Conservation (phyloP, 1,140 invertebrate genomes). For the Platyscapa corneri region DNA sequence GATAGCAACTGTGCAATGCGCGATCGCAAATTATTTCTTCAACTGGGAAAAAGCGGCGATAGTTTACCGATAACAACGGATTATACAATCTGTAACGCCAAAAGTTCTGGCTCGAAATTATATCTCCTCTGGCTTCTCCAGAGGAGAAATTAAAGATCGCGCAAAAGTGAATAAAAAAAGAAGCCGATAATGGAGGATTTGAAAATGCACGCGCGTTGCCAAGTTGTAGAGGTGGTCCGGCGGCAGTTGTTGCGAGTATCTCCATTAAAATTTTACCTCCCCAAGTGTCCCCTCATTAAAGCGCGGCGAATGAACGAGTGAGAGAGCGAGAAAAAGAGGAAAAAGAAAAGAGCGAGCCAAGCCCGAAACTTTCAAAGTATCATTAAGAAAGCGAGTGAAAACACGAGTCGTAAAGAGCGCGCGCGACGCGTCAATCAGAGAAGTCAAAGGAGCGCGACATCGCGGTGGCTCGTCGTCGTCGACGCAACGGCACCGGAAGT, state of each 20-base stretch:
- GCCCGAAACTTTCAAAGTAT: conserved; percentile 49
- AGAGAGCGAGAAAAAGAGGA: not conserved
- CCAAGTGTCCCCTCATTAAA: conserved; percentile 50
- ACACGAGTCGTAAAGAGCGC: conserved; percentile 49
- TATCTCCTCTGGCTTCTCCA: no score
- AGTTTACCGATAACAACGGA: no score
- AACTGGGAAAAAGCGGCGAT: no score
- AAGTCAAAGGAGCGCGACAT: conserved; percentile 49
- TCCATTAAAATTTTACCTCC: conserved; percentile 41
- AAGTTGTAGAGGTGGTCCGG: not conserved
- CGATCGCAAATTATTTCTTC: no score
- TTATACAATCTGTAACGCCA: no score
- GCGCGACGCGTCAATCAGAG: conserved; percentile 53
- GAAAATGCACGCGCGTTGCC: not conserved
- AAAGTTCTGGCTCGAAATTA: no score
- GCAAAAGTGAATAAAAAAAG: not conserved
- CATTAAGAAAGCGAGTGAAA: conserved; percentile 53
- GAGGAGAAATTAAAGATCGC: not conserved
- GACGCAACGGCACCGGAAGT: conserved; percentile 31
- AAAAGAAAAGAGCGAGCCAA: not conserved
- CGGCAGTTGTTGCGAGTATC: conserved; percentile 1
- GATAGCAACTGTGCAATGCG: not conserved
- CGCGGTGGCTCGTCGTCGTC: conserved; percentile 2
- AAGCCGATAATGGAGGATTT: not conserved
- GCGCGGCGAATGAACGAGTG: not conserved